Conservation (phyloP, 2,888 invertebrate genomes). For the Drosophila nr. fundita region DNA sequence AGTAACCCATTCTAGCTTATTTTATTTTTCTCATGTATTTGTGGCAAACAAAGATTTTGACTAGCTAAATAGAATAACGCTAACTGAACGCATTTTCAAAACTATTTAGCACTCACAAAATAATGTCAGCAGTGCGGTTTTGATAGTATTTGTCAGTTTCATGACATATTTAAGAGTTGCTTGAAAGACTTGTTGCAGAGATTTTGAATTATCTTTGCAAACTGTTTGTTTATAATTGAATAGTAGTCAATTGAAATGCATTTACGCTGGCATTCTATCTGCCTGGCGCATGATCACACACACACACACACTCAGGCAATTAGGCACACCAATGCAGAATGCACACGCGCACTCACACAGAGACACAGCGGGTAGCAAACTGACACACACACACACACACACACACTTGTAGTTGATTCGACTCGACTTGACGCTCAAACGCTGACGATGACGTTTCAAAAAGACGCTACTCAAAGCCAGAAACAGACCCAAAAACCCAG, state of each 20-base stretch:
- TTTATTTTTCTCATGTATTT: neutral
- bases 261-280: slow-evolving; percentile 50
- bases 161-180: slow-evolving; percentile 15
- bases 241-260: slow-evolving; percentile 68
- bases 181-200: slow-evolving; percentile 4
- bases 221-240: slow-evolving; percentile 56
- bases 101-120: neutral
- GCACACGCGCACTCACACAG: slow-evolving; percentile 73
- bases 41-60: neutral
- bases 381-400: slow-evolving; percentile 16
- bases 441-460: slow-evolving; percentile 73
- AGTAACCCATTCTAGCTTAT: neutral
- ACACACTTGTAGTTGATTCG: slow-evolving; percentile 16
- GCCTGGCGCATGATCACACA: slow-evolving; percentile 69
- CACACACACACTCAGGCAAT: slow-evolving; percentile 18
- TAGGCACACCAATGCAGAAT: slow-evolving; percentile 38
- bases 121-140: neutral
- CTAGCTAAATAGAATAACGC: neutral
- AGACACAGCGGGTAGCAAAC: slow-evolving; percentile 18
- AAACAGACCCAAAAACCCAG: slow-evolving; percentile 1
- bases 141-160: neutral
- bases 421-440: slow-evolving; percentile 49
- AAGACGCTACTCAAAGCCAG: slow-evolving; percentile 40
- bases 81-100: neutral
- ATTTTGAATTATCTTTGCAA: slow-evolving; percentile 12